Evolutionary conservation across 1,140 invertebrate genomes (phyloP), one percentile per base, ranked within the genome.

Genomic region (Episyrphus balteatus): DNA sequence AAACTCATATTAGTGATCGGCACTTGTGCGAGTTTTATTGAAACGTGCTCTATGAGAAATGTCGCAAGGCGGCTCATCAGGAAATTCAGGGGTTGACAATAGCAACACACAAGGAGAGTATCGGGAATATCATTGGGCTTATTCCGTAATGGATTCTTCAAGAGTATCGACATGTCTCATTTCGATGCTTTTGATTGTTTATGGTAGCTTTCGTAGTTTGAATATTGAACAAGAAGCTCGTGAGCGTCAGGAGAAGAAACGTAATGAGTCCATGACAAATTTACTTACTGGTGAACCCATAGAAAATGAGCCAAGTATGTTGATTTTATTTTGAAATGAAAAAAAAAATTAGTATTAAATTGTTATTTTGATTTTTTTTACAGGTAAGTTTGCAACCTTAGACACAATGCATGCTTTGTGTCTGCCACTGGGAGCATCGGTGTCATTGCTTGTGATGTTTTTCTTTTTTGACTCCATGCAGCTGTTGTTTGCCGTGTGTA

Each of bases 391-490:
- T 46, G 66, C 66, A 15, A 97, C 92, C 0, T 71, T 98, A 61
- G 92, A 96, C 70, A 92, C 92, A 47, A 90, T 95, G 83, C 93
- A 98, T 72, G 94, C 93, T 52, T 78, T 97, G 55, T 96, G 93
- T 76, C 77, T 98, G 67, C 94, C 94, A 46, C 77, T 98, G 42
- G 92, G 92, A 62, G 93, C 94, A 56, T 96, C 92, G 48, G 84
- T 96, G 56, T 95, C 93, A 46, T 77, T 98, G 47, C 81, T 98
- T 15, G 82, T 97, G 51, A 97, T 98, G 93, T 98, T 97, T 72
- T 94, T 97, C 76, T 98, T 96, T 71, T 97, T 98, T 65, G 93
- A 98, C 73, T 96, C 92, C 45, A 93, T 98, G 86, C 93, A 97
- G 73, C 86, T 95, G 76, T 79, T 97, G 6, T 95, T 98, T 74